phyloP scores from a whole-genome alignment of 2,888 invertebrate species.

The Leptopilina syphax region DNA sequence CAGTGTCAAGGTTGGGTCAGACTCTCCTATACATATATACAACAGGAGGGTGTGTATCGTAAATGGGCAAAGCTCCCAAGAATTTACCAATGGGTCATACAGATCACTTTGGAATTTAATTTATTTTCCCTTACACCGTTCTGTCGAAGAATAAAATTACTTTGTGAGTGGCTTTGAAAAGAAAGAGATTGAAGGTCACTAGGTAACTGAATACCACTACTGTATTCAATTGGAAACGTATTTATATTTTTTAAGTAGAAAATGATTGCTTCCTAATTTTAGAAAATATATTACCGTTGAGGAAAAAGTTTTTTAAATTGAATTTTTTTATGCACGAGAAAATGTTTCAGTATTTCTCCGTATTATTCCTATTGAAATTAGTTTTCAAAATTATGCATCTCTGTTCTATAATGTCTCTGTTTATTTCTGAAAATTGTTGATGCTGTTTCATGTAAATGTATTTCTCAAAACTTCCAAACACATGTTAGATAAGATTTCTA shows the following conservation, averaged over 20 bases:
- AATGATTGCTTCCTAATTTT: no score
- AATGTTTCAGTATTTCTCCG: no score
- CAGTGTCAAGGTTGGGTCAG: slow-evolving; percentile 71
- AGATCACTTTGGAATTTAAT: neutral
- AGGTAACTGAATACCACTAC: neutral
- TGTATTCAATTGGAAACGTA: neutral
- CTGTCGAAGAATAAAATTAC: neutral
- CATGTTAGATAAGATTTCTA: no score
- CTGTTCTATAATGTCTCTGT: no score
- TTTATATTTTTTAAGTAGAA: neutral
- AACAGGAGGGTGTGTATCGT: slow-evolving; percentile 25
- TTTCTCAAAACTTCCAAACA: no score
- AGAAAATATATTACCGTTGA: no score
- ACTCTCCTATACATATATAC: slow-evolving; percentile 37
- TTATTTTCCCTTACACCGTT: neutral
- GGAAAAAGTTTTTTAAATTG: no score
- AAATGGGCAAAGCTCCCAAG: neutral
- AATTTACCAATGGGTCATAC: slow-evolving; percentile 10
- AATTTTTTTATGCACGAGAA: no score
- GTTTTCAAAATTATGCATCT: no score
- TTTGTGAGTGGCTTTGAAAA: neutral
- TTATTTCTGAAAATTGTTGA: no score
- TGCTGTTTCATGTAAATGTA: no score
- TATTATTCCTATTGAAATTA: no score
- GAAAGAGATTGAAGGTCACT: neutral